phyloP scores from a whole-genome alignment of 2,888 invertebrate genomes.

The Artemia sp. region DNA sequence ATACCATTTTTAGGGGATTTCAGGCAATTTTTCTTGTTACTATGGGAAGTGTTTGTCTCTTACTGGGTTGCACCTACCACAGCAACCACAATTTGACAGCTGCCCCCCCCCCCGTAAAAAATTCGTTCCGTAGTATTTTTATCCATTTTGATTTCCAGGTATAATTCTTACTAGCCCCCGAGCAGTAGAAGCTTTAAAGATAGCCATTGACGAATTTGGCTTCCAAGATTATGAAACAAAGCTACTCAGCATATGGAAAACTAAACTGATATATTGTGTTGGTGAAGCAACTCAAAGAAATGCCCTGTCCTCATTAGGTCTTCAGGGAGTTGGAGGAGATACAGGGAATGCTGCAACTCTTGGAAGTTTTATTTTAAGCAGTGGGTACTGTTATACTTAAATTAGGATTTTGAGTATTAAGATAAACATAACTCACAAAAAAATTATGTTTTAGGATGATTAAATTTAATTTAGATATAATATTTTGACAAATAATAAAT shows the following conservation, averaged over 20 bases:
- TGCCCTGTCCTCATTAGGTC: not conserved
- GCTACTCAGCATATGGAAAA: not conserved
- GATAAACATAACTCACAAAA: too few species aligned
- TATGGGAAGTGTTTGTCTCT: too few species aligned
- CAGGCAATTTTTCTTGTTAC: too few species aligned
- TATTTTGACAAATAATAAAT: too few species aligned
- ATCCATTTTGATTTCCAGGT: not conserved
- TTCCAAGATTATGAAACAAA: not conserved
- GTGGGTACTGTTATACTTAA: not conserved
- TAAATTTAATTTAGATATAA: too few species aligned
- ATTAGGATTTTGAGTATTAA: too few species aligned
- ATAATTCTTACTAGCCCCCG: slow-evolving; percentile 9
- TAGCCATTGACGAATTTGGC: not conserved
- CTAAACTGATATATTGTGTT: not conserved
- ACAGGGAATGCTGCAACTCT: not conserved
- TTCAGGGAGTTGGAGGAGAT: slow-evolving; percentile 10
- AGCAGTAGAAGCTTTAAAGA: slow-evolving; percentile 11
- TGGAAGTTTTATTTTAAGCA: not conserved
- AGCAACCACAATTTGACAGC: too few species aligned
- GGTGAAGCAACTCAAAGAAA: slow-evolving; percentile 13
- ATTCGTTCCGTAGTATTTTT: not conserved
- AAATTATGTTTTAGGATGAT: too few species aligned
- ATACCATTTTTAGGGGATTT: too few species aligned
- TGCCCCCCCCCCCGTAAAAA: not conserved
- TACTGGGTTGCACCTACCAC: too few species aligned